These are phyloP conservation scores for Galago senegalensis DNA, from an alignment of 2,797 vertebrate genomes.

Conservation along the genomic window DNA sequence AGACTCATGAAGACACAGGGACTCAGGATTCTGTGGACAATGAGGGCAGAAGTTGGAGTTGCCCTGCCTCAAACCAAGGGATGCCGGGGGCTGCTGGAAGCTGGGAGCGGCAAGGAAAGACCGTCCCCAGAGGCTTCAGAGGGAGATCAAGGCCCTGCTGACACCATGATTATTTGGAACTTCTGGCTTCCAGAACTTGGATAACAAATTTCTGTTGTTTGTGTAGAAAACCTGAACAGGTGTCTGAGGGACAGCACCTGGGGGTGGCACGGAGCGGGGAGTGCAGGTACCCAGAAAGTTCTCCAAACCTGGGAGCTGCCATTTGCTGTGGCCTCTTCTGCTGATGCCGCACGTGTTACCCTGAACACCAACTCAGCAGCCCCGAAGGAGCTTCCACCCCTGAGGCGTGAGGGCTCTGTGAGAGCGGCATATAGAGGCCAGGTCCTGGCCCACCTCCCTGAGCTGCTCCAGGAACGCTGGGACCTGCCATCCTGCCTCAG, in stretches of 20 bases:
- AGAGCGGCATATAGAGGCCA: background rate
- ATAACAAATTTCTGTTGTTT: background rate
- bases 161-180: background rate
- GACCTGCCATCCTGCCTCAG: background rate
- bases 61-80: background rate
- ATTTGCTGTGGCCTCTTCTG: background rate
- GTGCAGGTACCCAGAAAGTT: no score
- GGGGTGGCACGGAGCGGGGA: no score
- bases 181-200: background rate
- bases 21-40: background rate
- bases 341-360: background rate
- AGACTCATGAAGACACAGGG: background rate
- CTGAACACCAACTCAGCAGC: background rate
- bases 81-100: accelerated
- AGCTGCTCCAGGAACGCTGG: background rate
- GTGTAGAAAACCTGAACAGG: background rate
- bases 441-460: background rate
- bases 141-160: background rate
- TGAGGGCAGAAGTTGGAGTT: background rate
- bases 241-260: background rate
- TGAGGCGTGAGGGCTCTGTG: background rate
- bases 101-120: background rate
- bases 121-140: background rate
- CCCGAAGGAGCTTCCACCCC: background rate
- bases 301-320: background rate